Conservation (phyloP, 2,113 vertebrate genomes). For the Phaethornis superciliosus region DNA sequence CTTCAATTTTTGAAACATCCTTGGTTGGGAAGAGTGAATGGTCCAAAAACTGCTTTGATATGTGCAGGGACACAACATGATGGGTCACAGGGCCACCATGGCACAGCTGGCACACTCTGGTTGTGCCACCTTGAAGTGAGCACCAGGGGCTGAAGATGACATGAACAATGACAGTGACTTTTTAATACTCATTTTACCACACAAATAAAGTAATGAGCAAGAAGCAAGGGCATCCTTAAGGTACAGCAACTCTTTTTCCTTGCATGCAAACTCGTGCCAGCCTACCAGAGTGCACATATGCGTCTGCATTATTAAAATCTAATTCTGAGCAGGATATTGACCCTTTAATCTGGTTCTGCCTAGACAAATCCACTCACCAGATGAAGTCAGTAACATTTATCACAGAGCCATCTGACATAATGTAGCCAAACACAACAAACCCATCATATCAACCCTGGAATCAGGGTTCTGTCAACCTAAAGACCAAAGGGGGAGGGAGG, state of each 20-base stretch:
- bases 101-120: not conserved
- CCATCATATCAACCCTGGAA: not conserved
- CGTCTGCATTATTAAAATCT: not conserved
- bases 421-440: not conserved
- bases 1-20: not conserved
- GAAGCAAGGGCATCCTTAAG: not conserved
- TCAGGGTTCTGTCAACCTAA: not conserved
- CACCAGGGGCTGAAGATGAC: not conserved
- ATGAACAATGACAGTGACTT: not conserved
- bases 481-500: not conserved
- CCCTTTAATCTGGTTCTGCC: conserved; percentile 16
- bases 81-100: not conserved
- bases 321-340: conserved; percentile 18
- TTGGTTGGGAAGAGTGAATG: not conserved
- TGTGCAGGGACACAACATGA: not conserved
- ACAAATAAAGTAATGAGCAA: fast-evolving
- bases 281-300: not conserved
- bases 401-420: not conserved
- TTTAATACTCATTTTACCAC: not conserved
- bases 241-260: not conserved
- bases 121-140: not conserved
- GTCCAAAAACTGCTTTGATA: not conserved
- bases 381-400: not conserved
- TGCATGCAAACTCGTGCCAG: not conserved
- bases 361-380: not conserved